These are phyloP conservation scores for Limulus polyphemus DNA, from an alignment of 2,888 invertebrate species.

Conservation along the genomic window DNA sequence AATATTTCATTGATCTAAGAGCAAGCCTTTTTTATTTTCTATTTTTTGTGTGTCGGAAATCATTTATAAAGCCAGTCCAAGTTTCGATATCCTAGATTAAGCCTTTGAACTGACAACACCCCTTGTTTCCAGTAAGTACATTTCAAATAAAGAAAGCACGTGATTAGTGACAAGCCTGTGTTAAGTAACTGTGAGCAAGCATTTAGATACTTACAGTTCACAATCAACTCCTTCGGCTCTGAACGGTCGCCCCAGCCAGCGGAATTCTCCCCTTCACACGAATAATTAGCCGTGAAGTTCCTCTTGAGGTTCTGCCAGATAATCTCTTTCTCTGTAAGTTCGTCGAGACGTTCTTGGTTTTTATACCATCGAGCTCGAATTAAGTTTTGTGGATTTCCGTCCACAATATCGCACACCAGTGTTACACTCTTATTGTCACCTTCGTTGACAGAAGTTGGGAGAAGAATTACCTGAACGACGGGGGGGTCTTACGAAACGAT, in stretches of 20 bases:
- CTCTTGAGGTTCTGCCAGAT: conserved; percentile 22
- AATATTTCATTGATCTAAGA: no score
- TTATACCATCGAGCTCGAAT: conserved; percentile 25
- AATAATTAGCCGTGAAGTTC: conserved; percentile 24
- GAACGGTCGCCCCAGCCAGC: conserved; percentile 24
- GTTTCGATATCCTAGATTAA: no score
- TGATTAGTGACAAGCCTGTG: no score
- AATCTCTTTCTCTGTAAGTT: conserved; percentile 24
- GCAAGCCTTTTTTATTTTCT: no score
- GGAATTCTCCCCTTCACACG: conserved; percentile 24
- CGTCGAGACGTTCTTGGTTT: conserved; percentile 21
- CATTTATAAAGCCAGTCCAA: no score
- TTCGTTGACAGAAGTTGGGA: conserved; percentile 24
- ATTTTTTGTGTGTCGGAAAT: no score
- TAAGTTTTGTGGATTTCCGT: conserved; percentile 27
- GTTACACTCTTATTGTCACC: conserved; percentile 22
- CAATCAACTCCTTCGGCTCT: conserved; percentile 21
- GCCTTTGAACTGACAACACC: no score
- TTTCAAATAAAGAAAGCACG: no score
- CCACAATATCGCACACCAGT: conserved; percentile 25
- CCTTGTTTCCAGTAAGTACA: no score
- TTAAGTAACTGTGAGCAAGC: no score
- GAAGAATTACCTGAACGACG: conserved; percentile 17
- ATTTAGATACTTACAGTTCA: conserved; percentile 19
- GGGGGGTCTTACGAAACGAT: conserved; percentile 18